These are phyloP conservation scores for Apis cerana DNA, from an alignment of 1,140 invertebrate genomes.

Conservation along the genomic window DNA sequence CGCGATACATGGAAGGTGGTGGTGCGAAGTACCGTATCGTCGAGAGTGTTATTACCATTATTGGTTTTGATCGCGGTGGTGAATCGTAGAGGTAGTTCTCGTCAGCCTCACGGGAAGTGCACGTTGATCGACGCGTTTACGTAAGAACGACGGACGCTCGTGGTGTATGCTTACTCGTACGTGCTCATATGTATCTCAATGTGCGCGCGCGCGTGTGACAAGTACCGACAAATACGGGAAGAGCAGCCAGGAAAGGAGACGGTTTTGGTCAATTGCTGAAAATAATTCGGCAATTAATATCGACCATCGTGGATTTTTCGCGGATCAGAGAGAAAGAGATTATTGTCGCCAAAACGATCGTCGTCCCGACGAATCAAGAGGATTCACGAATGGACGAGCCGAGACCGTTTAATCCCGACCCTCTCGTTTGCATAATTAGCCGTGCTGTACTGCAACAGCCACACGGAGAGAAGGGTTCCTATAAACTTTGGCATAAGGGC, in stretches of 20 bases:
- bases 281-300: background rate
- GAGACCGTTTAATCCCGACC: conserved; percentile 58
- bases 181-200: conserved; percentile 50
- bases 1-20: background rate
- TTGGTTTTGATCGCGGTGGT: conserved; percentile 35
- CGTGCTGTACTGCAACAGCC: conserved; percentile 39
- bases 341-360: background rate
- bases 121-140: conserved; percentile 56
- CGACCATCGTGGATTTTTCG: background rate
- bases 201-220: conserved; percentile 59
- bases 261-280: conserved; percentile 46
- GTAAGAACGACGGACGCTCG: conserved; percentile 60
- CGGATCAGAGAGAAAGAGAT: background rate
- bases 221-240: conserved; percentile 36
- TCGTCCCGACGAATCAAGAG: conserved; percentile 25
- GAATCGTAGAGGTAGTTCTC: conserved; percentile 12
- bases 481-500: conserved; percentile 22
- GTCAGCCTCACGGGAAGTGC: conserved; percentile 16
- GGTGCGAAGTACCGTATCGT: conserved; percentile 12
- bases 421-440: conserved; percentile 69
- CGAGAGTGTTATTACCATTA: conserved; percentile 33
- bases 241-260: conserved; percentile 41
- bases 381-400: conserved; percentile 65
- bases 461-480: conserved; percentile 28
- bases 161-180: conserved; percentile 20